phyloP scores from a whole-genome alignment of 2,797 vertebrate genomes.

The Sebastes wilsoni region DNA sequence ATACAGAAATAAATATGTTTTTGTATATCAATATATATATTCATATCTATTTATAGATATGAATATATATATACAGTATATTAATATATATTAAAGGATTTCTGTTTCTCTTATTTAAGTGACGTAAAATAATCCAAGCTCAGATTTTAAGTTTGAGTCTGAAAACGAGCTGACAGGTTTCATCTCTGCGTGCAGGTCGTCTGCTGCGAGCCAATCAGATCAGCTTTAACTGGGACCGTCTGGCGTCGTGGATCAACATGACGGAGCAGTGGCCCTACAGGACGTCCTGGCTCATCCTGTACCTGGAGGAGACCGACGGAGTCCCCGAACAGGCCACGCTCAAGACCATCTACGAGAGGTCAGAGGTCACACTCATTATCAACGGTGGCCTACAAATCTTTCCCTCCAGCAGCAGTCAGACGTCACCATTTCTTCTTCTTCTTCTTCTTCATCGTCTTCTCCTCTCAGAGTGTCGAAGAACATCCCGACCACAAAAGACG shows the following conservation, averaged over 20 bases:
- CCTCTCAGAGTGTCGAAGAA: slow-evolving; percentile 91
- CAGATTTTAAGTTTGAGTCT: too few species aligned
- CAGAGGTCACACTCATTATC: neutral
- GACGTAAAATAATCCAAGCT: too few species aligned
- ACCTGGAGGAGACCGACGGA: slow-evolving; percentile 93
- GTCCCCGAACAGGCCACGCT: slow-evolving; percentile 91
- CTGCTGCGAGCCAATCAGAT: slow-evolving; percentile 98
- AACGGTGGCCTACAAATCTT: too few species aligned
- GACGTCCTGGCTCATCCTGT: slow-evolving; percentile 95
- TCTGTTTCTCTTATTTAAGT: too few species aligned
- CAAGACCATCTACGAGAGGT: slow-evolving; percentile 97
- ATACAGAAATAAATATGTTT: too few species aligned
- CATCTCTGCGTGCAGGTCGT: slow-evolving; percentile 79
- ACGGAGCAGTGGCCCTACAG: slow-evolving; percentile 98
- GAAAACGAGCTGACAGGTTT: too few species aligned
- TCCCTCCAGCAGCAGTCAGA: neutral
- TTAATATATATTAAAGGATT: too few species aligned
- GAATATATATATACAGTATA: too few species aligned
- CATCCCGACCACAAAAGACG: slow-evolving; percentile 97
- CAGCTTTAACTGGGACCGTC: slow-evolving; percentile 94
- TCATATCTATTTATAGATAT: too few species aligned
- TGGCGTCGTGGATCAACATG: slow-evolving; percentile 98
- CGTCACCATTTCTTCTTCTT: neutral
- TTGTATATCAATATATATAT: too few species aligned
- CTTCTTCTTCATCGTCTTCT: neutral